These are phyloP conservation scores for Orussus abietinus DNA, from an alignment of 1,140 invertebrate species.

Conservation along the genomic window DNA sequence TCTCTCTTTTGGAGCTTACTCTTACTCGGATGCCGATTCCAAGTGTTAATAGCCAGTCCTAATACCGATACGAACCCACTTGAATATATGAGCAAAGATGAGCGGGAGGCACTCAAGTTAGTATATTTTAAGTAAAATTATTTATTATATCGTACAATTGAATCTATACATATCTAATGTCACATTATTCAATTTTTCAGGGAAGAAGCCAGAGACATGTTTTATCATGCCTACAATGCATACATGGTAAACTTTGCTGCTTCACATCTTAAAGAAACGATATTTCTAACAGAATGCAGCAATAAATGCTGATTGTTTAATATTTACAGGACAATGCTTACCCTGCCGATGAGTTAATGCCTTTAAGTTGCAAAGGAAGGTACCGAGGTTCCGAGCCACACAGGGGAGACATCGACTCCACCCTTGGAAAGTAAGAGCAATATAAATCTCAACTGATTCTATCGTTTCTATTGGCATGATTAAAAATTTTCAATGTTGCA, in stretches of 20 bases:
- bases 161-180: constrained; percentile 10
- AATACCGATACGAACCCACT: constrained; percentile 44
- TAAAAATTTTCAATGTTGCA: constrained; percentile 55
- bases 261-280: constrained; percentile 21
- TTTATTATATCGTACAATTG: constrained; percentile 12
- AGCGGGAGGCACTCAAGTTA: constrained; percentile 57
- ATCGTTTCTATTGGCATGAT: constrained; percentile 1
- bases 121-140: constrained; percentile 19
- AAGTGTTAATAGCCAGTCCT: constrained; percentile 21
- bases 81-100: constrained; percentile 58
- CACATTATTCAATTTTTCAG: constrained; percentile 52
- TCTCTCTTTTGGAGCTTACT: constrained; percentile 34
- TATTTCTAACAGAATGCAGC: constrained; percentile 10
- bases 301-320: constrained; percentile 1
- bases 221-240: constrained; percentile 94
- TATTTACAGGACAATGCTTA: constrained; percentile 77
- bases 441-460: constrained; percentile 7
- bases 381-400: constrained; percentile 81
- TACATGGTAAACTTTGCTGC: constrained; percentile 94
- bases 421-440: constrained; percentile 87
- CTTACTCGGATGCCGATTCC: constrained; percentile 30
- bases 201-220: constrained; percentile 88
- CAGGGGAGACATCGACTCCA: constrained; percentile 93
- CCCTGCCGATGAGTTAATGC: constrained; percentile 98
- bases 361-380: constrained; percentile 89